Percentiles rank a stretch among this genome's conserved stretches.
Conservation (phyloP, 1,140 invertebrate genomes). For the Pseudoatta argentina region DNA sequence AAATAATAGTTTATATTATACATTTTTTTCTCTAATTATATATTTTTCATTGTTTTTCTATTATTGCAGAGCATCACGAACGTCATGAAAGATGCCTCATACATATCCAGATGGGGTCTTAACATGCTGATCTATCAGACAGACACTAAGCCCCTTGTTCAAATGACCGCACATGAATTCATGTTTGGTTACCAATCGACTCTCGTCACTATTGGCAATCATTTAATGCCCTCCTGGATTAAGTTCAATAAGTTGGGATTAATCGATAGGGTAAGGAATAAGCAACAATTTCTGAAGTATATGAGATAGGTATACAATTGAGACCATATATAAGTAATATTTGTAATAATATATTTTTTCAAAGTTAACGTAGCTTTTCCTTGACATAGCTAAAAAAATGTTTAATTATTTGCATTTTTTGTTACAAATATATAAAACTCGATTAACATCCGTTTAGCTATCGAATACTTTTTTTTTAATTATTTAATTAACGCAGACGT, state of each 20-base stretch:
- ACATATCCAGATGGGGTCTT: conserved; percentile 89
- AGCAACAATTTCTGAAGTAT: neutral
- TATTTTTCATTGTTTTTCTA: neutral
- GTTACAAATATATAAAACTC: conserved; percentile 4
- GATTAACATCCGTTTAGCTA: neutral
- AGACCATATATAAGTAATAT: neutral
- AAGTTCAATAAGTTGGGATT: conserved; percentile 93
- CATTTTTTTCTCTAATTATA: neutral
- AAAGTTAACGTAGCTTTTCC: neutral
- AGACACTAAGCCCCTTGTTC: conserved; percentile 89
- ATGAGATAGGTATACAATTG: neutral
- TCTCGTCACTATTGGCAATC: conserved; percentile 92
- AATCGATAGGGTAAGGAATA: conserved; percentile 91
- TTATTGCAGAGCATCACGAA: conserved; percentile 91
- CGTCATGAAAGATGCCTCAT: conserved; percentile 89
- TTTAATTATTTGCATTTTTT: neutral
- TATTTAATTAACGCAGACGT: neutral
- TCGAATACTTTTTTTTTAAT: neutral
- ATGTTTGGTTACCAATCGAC: conserved; percentile 93
- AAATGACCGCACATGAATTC: conserved; percentile 93
- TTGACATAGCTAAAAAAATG: neutral
- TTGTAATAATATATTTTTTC: conserved; percentile 11
- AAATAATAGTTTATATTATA: too few species aligned
- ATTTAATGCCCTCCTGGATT: conserved; percentile 92
- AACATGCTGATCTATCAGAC: conserved; percentile 90